phyloP scores from a whole-genome alignment of 2,888 invertebrate genomes.

The Xylocampa areola region DNA sequence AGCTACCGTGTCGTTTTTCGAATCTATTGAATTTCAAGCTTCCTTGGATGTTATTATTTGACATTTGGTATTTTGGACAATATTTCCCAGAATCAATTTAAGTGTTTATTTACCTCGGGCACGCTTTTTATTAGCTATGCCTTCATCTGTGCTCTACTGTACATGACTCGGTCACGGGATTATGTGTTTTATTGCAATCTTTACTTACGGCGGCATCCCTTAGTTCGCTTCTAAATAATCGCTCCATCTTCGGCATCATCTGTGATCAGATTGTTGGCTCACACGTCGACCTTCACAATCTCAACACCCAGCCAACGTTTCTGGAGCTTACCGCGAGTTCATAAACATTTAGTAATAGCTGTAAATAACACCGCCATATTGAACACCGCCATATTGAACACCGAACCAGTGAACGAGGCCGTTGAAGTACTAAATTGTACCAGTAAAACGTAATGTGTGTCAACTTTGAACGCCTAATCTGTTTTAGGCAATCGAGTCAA shows the following conservation, averaged over 20 bases:
- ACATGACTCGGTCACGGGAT: no score
- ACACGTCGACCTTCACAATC: neutral
- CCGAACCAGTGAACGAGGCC: constrained; percentile 40
- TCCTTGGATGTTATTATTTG: no score
- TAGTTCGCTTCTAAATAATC: no score
- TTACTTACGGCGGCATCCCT: no score
- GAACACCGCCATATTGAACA: constrained; percentile 22
- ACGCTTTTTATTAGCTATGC: no score
- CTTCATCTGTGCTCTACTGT: no score
- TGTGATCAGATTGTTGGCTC: neutral
- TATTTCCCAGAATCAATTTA: no score
- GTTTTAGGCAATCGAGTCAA: constrained; percentile 47
- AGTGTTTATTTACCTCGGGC: no score
- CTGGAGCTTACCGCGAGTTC: neutral
- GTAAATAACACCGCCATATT: constrained; percentile 45
- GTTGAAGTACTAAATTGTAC: constrained; percentile 34
- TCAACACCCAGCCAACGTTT: neutral
- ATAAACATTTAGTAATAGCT: constrained; percentile 39
- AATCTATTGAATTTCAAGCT: no score
- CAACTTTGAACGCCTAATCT: constrained; percentile 43
- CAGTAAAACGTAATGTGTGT: constrained; percentile 39
- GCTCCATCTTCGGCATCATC: neutral
- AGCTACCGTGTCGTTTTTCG: no score
- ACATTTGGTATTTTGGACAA: no score
- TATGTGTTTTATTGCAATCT: no score